Evolutionary conservation across 2,888 invertebrate genomes (phyloP), one percentile per base, ranked within the genome.

Genomic region (Gnatocerus cornutus): DNA sequence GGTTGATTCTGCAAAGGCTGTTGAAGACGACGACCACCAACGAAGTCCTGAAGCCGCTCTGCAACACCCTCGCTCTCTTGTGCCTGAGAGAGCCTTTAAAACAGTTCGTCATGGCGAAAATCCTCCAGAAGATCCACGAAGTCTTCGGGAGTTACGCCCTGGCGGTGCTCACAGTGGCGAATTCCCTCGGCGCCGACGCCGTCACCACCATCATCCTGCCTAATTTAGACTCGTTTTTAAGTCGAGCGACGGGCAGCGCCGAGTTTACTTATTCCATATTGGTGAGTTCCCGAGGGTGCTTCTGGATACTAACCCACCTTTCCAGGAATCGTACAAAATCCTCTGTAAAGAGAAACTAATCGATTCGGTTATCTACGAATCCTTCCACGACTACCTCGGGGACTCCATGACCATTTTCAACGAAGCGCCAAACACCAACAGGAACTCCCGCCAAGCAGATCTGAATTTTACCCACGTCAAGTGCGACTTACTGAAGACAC

Each of bases 1-100:
- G 82, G 50, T 69, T 84, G 21, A 71, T 84, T 27, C 68, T 84
- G 21, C 84, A 84, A 76, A 73, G 83, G 37, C 59, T 84, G 39
- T 72, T 84, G 37, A 77, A 80, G 16, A 78, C 78, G 2, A 61
- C 69, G n/a, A 78, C 77, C 12, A 77, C 77, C 9, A 67, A 73
- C 33, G 81, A 80, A 58, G 71, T 82, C 1, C 68, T 84, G 13
- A 82, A 78, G 72, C 79, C 80, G 7, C 81, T 84, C 79, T 83
- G 84, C 73, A 77, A 72, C 27, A 76, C 80, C 2, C 71, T 84
- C 53, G 80, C 80, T n/a, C 71, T 81, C 29, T 72, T 84, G 41
- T 83, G 83, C 68, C 71, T 79, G 62, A 76, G 84, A 41, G 53
- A 73, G 10, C 78, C 82, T 12, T 67, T 83, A 1, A 75, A 73